Evolutionary conservation across 2,113 vertebrate genomes (phyloP).

Genomic region (Lota lota): DNA sequence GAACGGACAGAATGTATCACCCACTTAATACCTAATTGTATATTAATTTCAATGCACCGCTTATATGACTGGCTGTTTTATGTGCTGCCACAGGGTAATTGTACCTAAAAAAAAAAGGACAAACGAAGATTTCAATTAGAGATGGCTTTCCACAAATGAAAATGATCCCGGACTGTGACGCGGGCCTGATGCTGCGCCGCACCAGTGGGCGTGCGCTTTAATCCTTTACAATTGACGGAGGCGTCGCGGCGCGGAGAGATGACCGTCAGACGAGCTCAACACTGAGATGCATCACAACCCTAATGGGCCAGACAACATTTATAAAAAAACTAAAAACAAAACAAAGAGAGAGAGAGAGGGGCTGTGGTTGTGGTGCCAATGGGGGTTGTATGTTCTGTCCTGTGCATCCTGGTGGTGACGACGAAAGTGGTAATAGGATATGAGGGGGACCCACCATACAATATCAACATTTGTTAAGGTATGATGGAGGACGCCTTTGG

Average conservation of each 20-base stretch:
- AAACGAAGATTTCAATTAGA: constrained; percentile 70
- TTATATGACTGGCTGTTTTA: constrained; percentile 47
- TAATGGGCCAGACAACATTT: constrained; percentile 26
- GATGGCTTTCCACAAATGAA: constrained; percentile 54
- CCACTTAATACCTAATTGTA: constrained; percentile 66
- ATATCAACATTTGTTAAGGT: background rate
- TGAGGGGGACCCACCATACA: too few relatives aligned
- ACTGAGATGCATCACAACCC: constrained; percentile 46
- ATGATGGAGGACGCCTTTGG: constrained; percentile 62
- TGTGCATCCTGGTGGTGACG: too few relatives aligned
- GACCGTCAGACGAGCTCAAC: constrained; percentile 15
- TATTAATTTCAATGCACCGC: constrained; percentile 59
- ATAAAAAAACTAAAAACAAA: background rate
- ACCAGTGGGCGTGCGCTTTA: constrained; percentile 56
- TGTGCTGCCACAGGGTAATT: constrained; percentile 33
- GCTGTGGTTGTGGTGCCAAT: background rate
- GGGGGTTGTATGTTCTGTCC: too few relatives aligned
- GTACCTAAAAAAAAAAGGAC: constrained; percentile 46
- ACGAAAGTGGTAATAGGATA: too few relatives aligned
- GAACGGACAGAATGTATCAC: constrained; percentile 56
- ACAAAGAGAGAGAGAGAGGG: background rate
- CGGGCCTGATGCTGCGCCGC: constrained; percentile 12
- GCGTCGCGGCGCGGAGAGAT: constrained; percentile 30
- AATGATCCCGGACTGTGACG: constrained; percentile 37
- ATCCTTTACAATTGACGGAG: constrained; percentile 29